Evolutionary conservation across 2,888 invertebrate species (phyloP).

Genomic region (Cataglyphis altisquamis): DNA sequence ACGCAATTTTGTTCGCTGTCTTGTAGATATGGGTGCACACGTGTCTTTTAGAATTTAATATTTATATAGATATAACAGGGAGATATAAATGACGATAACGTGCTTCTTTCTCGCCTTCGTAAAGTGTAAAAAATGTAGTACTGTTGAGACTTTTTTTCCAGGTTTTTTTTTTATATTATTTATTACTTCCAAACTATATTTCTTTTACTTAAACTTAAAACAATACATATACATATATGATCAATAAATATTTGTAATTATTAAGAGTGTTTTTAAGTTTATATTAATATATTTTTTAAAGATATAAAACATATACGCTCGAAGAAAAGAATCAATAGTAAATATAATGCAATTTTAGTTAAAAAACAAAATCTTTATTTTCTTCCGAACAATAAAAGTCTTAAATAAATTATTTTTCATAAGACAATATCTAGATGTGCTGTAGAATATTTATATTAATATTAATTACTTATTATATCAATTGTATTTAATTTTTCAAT

Average conservation of each 20-base stretch:
- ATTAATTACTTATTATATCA: background rate
- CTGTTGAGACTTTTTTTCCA: conserved; percentile 53
- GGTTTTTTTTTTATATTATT: conserved; percentile 18
- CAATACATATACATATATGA: background rate
- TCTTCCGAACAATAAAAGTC: background rate
- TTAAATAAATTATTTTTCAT: background rate
- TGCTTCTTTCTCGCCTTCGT: conserved; percentile 60
- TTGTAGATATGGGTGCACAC: conserved; percentile 61
- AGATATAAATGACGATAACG: conserved; percentile 79
- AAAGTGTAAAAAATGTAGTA: conserved; percentile 24
- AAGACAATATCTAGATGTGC: background rate
- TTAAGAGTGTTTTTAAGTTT: background rate
- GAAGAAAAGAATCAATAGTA: background rate
- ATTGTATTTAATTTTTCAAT: background rate
- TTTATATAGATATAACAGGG: conserved; percentile 75
- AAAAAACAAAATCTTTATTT: background rate
- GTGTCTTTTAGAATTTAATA: conserved; percentile 75
- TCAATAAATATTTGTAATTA: background rate
- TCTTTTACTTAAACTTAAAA: background rate
- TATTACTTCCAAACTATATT: conserved; percentile 1
- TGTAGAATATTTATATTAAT: background rate
- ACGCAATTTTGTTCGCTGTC: conserved; percentile 79
- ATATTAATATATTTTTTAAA: background rate
- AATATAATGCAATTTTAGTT: background rate
- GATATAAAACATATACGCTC: background rate